Conservation (phyloP, 2,113 vertebrate genomes). For the Diadophis punctatus region DNA sequence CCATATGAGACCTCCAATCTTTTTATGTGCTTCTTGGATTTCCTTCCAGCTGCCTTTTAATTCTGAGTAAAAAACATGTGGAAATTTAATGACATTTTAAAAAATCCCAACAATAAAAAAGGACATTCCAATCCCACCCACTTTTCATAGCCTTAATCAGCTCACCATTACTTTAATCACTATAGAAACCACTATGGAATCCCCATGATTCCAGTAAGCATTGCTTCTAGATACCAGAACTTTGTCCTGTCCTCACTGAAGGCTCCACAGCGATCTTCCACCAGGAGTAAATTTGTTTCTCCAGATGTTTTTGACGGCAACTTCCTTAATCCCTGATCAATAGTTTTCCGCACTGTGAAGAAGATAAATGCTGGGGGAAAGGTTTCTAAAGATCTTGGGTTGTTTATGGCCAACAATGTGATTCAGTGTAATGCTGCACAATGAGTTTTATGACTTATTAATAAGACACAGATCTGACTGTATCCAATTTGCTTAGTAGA, state of each 20-base stretch:
- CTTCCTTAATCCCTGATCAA: no score
- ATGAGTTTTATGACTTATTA: no score
- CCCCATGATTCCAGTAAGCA: not conserved
- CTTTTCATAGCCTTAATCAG: not conserved
- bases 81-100: not conserved
- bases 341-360: no score
- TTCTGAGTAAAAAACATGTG: not conserved
- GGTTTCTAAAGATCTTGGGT: no score
- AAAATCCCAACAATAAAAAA: not conserved
- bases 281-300: no score
- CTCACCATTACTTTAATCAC: not conserved
- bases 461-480: no score
- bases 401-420: no score
- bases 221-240: not conserved
- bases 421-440: no score
- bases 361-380: no score
- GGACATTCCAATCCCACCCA: not conserved
- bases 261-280: not conserved
- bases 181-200: not conserved
- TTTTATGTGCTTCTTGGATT: not conserved
- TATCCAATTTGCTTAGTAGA: no score
- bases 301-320: no score
- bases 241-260: not conserved
- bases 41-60: not conserved
- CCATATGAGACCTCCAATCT: not conserved